These are phyloP conservation scores for Todiramphus chloris DNA, from an alignment of 2,113 vertebrate genomes.

Conservation along the genomic window DNA sequence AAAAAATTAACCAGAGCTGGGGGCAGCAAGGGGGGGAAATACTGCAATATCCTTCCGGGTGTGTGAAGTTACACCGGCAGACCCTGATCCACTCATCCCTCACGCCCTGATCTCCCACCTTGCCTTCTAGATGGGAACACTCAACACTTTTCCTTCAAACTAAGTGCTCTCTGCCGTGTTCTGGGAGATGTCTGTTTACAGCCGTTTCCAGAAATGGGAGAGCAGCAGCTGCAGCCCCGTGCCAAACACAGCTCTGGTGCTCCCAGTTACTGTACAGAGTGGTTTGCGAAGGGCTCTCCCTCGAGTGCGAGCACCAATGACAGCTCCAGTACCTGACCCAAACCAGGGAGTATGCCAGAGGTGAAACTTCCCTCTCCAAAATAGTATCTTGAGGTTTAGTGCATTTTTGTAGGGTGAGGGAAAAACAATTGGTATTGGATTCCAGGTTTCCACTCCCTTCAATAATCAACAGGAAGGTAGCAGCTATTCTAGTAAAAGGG, in stretches of 20 bases:
- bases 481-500: not conserved
- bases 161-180: not conserved
- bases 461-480: not conserved
- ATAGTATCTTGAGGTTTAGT: not conserved
- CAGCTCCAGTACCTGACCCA: not conserved
- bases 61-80: fast-evolving
- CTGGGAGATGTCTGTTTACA: not conserved
- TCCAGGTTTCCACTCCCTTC: not conserved
- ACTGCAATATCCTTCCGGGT: not conserved
- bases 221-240: not conserved
- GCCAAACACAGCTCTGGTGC: not conserved
- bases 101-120: fast-evolving
- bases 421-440: not conserved
- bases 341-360: not conserved
- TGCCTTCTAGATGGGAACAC: not conserved
- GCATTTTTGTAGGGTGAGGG: not conserved
- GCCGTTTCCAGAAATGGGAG: not conserved
- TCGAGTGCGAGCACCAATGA: not conserved
- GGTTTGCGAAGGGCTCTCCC: not conserved
- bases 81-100: not conserved
- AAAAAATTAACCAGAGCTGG: not conserved
- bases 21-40: fast-evolving
- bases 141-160: not conserved
- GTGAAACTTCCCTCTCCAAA: not conserved
- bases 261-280: not conserved